Conservation (phyloP, 2,888 invertebrate species). For the Ormyrus labotus region DNA sequence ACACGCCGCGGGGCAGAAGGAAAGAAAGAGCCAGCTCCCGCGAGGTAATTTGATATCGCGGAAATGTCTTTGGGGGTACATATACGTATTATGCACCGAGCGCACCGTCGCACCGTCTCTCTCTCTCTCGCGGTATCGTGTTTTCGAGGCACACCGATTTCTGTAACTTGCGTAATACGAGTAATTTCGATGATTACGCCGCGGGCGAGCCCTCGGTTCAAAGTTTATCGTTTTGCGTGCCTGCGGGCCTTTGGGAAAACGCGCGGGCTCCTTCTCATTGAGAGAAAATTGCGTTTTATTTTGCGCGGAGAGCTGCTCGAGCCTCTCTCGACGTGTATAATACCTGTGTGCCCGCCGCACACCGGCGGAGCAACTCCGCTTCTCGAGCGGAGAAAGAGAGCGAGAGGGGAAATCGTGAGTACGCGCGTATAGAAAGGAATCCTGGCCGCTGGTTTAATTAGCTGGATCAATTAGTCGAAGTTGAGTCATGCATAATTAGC, state of each 20-base stretch:
- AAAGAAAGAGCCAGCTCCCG: background rate
- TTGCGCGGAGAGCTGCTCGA: constrained; percentile 2
- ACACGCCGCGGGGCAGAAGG: background rate
- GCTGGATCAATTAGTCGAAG: constrained; percentile 55
- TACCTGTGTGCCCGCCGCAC: background rate
- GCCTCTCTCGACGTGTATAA: too few species aligned
- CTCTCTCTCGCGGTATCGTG: background rate
- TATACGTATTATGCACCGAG: too few species aligned
- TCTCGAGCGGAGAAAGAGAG: too few species aligned
- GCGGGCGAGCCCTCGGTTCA: constrained; percentile 18
- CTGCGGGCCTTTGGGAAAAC: constrained; percentile 26
- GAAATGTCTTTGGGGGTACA: constrained; percentile 24
- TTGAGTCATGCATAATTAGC: constrained; percentile 58
- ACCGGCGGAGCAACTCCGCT: background rate
- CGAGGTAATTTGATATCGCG: constrained; percentile 51
- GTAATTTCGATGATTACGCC: constrained; percentile 31
- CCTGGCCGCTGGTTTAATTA: constrained; percentile 50
- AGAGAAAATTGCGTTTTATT: constrained; percentile 25
- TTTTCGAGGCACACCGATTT: constrained; percentile 5
- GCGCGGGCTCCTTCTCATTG: background rate
- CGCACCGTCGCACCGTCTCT: too few species aligned
- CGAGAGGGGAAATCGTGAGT: too few species aligned
- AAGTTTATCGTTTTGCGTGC: constrained; percentile 32
- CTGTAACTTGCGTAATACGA: constrained; percentile 25
- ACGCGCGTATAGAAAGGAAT: constrained; percentile 32